A percentile compares a stretch with the other conserved stretches of the same genome.
Conservation (phyloP, 35 echinoderm and acorn worm species). For the Acanthaster planci region DNA sequence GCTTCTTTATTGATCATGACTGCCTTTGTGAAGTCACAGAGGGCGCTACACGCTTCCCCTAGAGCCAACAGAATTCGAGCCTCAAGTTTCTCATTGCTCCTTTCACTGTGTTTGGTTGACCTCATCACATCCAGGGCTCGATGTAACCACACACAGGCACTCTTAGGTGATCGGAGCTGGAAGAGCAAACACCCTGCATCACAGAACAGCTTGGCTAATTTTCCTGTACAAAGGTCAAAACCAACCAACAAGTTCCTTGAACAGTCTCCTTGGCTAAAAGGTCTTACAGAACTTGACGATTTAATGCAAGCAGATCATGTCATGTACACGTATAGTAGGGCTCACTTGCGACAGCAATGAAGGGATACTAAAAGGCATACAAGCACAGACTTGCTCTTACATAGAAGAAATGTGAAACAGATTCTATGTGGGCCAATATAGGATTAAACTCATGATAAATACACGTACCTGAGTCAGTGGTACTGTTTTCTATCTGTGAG, state of each 20-base stretch:
- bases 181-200: conserved; percentile 4
- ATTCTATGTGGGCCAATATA: too few species aligned
- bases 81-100: neutral
- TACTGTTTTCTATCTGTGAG: neutral
- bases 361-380: too few species aligned
- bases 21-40: conserved; percentile 12
- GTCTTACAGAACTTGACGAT: too few species aligned
- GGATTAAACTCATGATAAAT: too few species aligned
- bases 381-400: too few species aligned
- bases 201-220: conserved; percentile 17
- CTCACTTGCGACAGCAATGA: too few species aligned
- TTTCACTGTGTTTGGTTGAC: neutral
- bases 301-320: too few species aligned
- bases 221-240: conserved; percentile 21
- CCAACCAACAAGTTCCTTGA: neutral
- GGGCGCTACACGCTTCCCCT: neutral
- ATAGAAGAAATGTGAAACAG: too few species aligned
- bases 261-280: too few species aligned
- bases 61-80: conserved; percentile 2
- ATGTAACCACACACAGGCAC: conserved; percentile 25
- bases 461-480: neutral
- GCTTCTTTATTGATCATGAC: conserved; percentile 30
- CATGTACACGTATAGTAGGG: too few species aligned
- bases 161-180: conserved; percentile 22
- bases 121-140: conserved; percentile 1